Evolutionary conservation across 2,888 invertebrate species (phyloP), one percentile per base, ranked within the genome.

Genomic region (Julus scandinavius): DNA sequence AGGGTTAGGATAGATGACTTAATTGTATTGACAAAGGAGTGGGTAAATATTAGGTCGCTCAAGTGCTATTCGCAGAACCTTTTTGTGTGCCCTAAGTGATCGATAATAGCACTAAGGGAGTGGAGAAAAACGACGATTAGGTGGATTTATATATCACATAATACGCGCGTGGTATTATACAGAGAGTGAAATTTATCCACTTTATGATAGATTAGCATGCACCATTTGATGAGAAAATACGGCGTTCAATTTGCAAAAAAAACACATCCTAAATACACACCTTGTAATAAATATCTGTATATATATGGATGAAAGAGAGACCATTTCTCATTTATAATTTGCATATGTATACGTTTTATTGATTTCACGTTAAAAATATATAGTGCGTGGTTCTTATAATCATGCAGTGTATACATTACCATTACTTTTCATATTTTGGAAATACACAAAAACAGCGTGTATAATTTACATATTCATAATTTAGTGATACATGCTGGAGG

Each of bases 21-120:
- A 83, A 83, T 83, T 83, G 41, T 83, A 83, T 83, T 83, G 83
- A 83, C 83, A 83, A 41, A 83, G 41, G 41, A 40, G 83, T 83
- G 41, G 58, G 58, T 58, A 58, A 58, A 58, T 58, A 58, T 58
- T 58, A 58, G 58, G 58, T 58, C 58, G 58, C 58, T 58, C 15
- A 58, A 58, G 58, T 58, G 58, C 15, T 58, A 15, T 49, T 58
- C 58, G 4, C 15, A 5, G 58, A 58, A 58, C 58, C 58, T 58
- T 58, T 58, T 58, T 58, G 58, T 58, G 58, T 58, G 58, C 13
- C 58, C 58, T 58, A 58, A 58, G 58, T 58, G 58, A 58, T 58
- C 58, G 58, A 58, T 58, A 58, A 58, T 58, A 58, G 58, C 58
- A 58, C 58, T 58, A 15, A 58, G 58, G 58, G 58, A 58, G 58